Percentiles rank a stretch among this genome's conserved stretches.
Evolutionary conservation across 2,888 invertebrate genomes (phyloP).

Genomic region (Pterobdella sp.): DNA sequence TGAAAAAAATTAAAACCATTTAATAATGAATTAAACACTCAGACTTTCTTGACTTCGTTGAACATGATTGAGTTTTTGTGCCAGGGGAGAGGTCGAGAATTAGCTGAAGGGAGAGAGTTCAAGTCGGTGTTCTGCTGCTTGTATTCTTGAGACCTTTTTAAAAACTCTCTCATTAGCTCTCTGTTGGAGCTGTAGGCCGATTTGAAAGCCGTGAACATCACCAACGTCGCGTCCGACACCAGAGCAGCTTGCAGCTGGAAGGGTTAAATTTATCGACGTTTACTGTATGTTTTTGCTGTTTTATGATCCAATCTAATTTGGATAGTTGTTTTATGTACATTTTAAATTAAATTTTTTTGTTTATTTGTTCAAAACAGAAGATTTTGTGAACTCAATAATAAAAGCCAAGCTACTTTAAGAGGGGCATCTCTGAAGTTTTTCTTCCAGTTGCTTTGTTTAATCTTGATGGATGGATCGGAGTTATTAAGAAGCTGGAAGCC

Average conservation of each 20-base stretch:
- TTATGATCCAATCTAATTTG: too few relatives aligned
- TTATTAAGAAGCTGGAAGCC: conserved; percentile 82
- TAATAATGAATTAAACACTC: too few relatives aligned
- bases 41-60: neutral
- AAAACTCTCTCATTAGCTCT: neutral
- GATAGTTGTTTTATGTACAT: too few relatives aligned
- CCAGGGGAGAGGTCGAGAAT: too few relatives aligned
- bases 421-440: neutral
- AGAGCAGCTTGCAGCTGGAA: neutral
- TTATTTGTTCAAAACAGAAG: too few relatives aligned
- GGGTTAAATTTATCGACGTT: neutral
- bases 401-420: too few relatives aligned
- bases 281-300: too few relatives aligned
- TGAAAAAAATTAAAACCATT: too few relatives aligned
- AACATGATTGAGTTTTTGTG: neutral
- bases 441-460: conserved; percentile 66
- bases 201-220: neutral
- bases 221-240: neutral
- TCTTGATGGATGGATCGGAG: conserved; percentile 46
- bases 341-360: too few relatives aligned
- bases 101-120: neutral
- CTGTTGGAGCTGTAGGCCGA: neutral
- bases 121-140: neutral
- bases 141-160: neutral
- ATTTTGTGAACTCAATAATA: too few relatives aligned